Base-by-base conservation (phyloP, 2,888 invertebrate genomes). In the Lepidonotus clava region DNA sequence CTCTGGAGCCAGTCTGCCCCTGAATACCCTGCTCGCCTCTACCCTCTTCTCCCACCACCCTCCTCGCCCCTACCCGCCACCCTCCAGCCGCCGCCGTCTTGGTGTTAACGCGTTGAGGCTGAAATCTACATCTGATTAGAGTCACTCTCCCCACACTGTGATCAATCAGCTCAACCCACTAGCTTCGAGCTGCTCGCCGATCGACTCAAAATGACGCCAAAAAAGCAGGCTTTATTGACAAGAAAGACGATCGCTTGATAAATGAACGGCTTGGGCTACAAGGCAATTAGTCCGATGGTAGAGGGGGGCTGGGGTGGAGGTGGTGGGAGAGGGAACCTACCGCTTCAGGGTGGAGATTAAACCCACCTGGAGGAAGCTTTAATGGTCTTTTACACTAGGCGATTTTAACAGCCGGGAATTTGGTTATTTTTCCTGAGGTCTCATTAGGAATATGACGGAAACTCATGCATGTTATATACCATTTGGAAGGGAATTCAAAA, bases 181-280 rank as follows among this genome's bases (percentile, higher is more conserved):
- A 46, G 46, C 46, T 46, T 46, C 46, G 46, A 18, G 46, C 46
- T 11, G 18, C 46, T 8, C 46, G 46, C 8, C 8, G 46, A 46
- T 46, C 46, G 46, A 46, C 46, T 46, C 46, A 46, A 46, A 46
- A 46, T 46, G n/a, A n/a, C n/a, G n/a, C n/a, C n/a, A 71, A 71
- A 71, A 5, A 34, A 71, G 71, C 14, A n/a, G 56, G 24, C 56
- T 56, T 71, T 71, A 71, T 71, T 71, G 71, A 71, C 71, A 71
- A 71, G 71, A 71, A 71, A 34, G 71, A 71, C 36, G 71, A 71
- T 71, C 71, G 38, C 71, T 71, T 71, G 71, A 71, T 71, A 34
- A 71, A 71, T 71, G 71, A 71, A 71, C 11, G 34, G 71, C 36
- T 38, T 2, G 18, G 38, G 36, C 71, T 71, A 71, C 71, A 1